A percentile compares a stretch with the other conserved stretches of the same genome.
phyloP scores from a whole-genome alignment of 2,888 invertebrate species.

The Sclerodermus sp. region DNA sequence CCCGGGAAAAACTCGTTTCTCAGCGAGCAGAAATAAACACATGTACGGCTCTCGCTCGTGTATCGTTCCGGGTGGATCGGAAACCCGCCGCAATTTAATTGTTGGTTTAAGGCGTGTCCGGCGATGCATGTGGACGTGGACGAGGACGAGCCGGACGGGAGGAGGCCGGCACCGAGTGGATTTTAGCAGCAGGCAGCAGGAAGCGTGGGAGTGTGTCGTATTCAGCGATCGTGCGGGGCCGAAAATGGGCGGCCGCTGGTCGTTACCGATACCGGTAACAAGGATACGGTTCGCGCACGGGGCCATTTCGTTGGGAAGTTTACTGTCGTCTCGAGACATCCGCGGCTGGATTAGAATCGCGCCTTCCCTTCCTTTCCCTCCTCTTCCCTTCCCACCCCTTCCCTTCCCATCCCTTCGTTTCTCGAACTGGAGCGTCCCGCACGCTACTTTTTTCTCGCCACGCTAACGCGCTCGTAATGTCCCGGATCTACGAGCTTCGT shows the following conservation, averaged over 20 bases:
- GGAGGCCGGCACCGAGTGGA: too few species aligned
- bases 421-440: slow-evolving; percentile 10
- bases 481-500: too few species aligned
- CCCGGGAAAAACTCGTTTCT: too few species aligned
- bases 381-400: slow-evolving; percentile 16
- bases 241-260: slow-evolving; percentile 30
- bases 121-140: too few species aligned
- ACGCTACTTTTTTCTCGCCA: background rate
- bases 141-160: too few species aligned
- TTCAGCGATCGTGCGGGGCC: slow-evolving; percentile 17
- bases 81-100: background rate
- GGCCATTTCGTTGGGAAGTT: slow-evolving; percentile 32
- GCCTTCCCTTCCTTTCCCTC: slow-evolving; percentile 4
- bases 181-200: background rate
- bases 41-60: too few species aligned
- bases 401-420: slow-evolving; percentile 7
- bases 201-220: slow-evolving; percentile 37
- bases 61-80: too few species aligned
- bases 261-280: slow-evolving; percentile 38
- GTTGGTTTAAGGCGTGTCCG: background rate
- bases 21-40: too few species aligned
- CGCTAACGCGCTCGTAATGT: background rate
- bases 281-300: slow-evolving; percentile 29
- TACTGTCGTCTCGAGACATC: slow-evolving; percentile 24
- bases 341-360: slow-evolving; percentile 26